Percentiles rank a stretch among this genome's conserved stretches.
phyloP scores from a whole-genome alignment of 2,888 invertebrate species.

The Bembecia ichneumoniformis region DNA sequence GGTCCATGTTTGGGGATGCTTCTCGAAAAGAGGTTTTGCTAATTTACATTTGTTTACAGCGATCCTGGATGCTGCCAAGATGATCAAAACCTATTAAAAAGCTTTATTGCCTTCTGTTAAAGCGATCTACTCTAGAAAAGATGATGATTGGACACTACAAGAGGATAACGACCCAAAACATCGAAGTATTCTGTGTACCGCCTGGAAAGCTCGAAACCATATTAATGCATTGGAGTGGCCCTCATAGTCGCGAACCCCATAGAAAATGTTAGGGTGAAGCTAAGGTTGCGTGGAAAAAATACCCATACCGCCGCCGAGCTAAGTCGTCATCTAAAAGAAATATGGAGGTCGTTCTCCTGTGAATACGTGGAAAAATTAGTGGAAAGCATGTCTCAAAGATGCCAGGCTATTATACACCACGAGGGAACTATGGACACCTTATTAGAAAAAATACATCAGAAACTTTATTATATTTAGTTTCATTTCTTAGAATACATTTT shows the following conservation, averaged over 20 bases:
- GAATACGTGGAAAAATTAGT: background rate
- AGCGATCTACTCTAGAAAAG: background rate
- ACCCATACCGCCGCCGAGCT: background rate
- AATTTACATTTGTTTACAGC: background rate
- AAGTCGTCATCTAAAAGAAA: background rate
- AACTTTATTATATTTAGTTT: background rate
- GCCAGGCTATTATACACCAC: background rate
- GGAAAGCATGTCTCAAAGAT: background rate
- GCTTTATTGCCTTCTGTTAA: background rate
- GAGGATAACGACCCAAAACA: constrained; percentile 5
- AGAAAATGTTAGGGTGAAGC: constrained; percentile 14
- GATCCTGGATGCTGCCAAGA: background rate
- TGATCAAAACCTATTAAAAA: background rate
- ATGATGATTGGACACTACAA: background rate
- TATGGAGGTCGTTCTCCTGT: constrained; percentile 1
- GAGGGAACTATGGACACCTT: background rate
- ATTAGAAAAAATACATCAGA: background rate
- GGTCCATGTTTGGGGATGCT: constrained; percentile 1
- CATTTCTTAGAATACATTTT: too few species aligned
- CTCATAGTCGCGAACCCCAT: constrained; percentile 15
- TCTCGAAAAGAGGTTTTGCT: background rate
- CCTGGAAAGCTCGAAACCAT: constrained; percentile 14
- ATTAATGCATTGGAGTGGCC: constrained; percentile 11
- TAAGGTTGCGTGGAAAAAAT: constrained; percentile 8
- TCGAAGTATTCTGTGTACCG: constrained; percentile 13